A percentile compares a stretch with the other conserved stretches of the same genome.
phyloP scores from a whole-genome alignment of 2,113 vertebrate species.

The Hyla sarda region DNA sequence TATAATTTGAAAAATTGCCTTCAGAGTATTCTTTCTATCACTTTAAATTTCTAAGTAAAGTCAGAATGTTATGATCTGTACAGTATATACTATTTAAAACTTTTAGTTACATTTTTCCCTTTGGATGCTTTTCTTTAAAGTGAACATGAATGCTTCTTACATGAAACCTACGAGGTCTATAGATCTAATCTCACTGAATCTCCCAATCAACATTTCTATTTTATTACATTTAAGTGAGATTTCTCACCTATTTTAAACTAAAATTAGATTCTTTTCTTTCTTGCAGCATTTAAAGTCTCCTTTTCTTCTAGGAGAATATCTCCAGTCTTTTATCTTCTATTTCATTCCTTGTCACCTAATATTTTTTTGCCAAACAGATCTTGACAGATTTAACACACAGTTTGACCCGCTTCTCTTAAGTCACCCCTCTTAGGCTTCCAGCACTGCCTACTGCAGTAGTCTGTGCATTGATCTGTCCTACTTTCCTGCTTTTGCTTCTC shows the following conservation, averaged over 20 bases:
- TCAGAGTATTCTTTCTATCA: background rate
- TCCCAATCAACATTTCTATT: background rate
- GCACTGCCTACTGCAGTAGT: background rate
- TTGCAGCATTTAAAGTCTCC: background rate
- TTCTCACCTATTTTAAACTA: background rate
- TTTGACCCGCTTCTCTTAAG: background rate
- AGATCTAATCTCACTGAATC: background rate
- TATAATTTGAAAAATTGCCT: background rate
- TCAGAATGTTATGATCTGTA: background rate
- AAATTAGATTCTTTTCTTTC: slow-evolving; percentile 30
- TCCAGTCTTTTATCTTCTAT: background rate
- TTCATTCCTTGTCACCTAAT: background rate
- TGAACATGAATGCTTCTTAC: background rate
- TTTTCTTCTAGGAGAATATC: background rate
- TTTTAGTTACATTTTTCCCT: background rate
- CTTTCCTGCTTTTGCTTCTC: background rate
- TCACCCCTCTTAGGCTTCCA: background rate
- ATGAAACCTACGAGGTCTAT: background rate
- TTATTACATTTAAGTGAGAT: background rate
- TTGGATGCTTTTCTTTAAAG: background rate
- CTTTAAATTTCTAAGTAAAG: background rate
- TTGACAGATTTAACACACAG: background rate
- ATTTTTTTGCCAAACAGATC: slow-evolving; percentile 1
- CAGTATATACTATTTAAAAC: background rate
- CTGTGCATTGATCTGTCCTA: background rate